A percentile compares a stretch with the other conserved stretches of the same genome.
phyloP scores from a whole-genome alignment of 2,113 vertebrate genomes.

The Odontophorus gujanensis region DNA sequence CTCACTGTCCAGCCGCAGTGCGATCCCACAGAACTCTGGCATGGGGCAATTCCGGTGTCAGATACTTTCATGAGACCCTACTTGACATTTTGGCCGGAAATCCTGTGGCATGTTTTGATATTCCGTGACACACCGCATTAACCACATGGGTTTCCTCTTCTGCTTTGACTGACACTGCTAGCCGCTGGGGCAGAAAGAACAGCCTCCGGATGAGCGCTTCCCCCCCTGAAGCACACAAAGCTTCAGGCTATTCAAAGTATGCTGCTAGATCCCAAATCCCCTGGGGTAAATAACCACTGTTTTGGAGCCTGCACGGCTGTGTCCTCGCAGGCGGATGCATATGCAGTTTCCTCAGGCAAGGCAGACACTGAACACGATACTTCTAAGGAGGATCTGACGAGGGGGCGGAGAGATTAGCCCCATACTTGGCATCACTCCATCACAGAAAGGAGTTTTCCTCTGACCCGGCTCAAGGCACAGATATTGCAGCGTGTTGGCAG shows the following conservation, averaged over 20 bases:
- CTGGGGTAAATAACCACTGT: constrained; percentile 1
- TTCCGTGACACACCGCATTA: constrained; percentile 4
- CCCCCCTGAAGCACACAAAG: background rate
- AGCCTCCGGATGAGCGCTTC: background rate
- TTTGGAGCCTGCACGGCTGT: background rate
- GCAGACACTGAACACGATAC: background rate
- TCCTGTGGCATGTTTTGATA: constrained; percentile 56
- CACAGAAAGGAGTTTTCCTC: background rate
- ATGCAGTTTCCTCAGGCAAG: background rate
- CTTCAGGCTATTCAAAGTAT: background rate
- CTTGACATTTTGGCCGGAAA: constrained; percentile 57
- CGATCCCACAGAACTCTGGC: constrained; percentile 24
- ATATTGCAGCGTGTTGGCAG: background rate
- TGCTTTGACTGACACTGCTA: background rate
- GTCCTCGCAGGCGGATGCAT: constrained; percentile 11
- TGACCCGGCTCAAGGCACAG: background rate
- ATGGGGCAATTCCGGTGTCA: constrained; percentile 43
- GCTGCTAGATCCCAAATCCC: background rate
- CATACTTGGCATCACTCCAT: background rate
- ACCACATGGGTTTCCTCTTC: constrained; percentile 5
- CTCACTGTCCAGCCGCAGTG: background rate
- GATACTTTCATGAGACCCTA: constrained; percentile 51
- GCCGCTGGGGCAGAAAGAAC: background rate
- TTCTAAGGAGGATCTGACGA: background rate
- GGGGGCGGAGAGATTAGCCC: background rate